Percentiles rank a stretch among this genome's conserved stretches.
phyloP scores from a whole-genome alignment of 1,140 invertebrate species.

The Streblospio benedicti region DNA sequence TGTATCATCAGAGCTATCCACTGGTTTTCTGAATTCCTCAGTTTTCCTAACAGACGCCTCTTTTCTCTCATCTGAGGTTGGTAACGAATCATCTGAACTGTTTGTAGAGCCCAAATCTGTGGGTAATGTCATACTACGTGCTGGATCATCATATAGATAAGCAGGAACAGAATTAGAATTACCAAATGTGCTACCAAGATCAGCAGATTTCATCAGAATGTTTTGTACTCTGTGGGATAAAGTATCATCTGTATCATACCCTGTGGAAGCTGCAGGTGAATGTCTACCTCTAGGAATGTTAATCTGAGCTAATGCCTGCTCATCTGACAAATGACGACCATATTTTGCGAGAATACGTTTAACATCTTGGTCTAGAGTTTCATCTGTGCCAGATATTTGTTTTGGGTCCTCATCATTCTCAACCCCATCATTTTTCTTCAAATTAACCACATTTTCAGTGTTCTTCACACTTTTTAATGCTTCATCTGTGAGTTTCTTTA shows the following conservation, averaged over 20 bases:
- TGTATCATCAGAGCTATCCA: too few species aligned
- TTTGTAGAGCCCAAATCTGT: not conserved
- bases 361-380: not conserved
- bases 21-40: too few species aligned
- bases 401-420: not conserved
- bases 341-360: slow-evolving; percentile 7
- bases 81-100: not conserved
- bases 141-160: slow-evolving; percentile 5
- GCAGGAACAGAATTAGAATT: too few species aligned
- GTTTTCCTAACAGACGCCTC: not conserved
- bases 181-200: too few species aligned
- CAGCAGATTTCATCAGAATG: too few species aligned
- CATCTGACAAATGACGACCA: not conserved
- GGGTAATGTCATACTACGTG: slow-evolving; percentile 3
- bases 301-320: too few species aligned
- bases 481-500: too few species aligned
- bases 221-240: too few species aligned
- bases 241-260: too few species aligned
- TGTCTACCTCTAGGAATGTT: too few species aligned
- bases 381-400: slow-evolving; percentile 2
- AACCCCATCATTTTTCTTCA: not conserved
- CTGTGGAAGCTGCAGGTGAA: too few species aligned
- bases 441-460: not conserved
- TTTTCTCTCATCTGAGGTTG: not conserved
- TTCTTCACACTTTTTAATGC: not conserved